Evolutionary conservation across 1,140 invertebrate genomes (phyloP), one percentile per base, ranked within the genome.

Genomic region (Gryon sp.): DNA sequence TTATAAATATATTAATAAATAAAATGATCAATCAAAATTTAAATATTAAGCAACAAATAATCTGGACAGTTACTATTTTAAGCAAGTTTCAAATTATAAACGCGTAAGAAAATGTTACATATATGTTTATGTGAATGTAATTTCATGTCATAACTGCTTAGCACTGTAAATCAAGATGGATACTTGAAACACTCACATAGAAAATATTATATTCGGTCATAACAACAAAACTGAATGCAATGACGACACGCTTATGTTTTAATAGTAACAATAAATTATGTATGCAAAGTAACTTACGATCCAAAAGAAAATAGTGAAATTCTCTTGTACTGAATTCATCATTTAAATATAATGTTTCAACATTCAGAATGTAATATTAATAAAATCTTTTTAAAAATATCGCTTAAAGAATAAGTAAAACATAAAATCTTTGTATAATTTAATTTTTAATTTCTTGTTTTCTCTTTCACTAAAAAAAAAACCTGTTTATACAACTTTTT

Each of bases 231-330:
- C 83, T 80, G 83, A 83, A 83, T 81, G 83, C 83, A 84, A 87
- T 82, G 83, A 78, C 82, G 82, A 83, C 77, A 78, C 69, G 68
- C 82, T 79, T 82, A 85, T 86, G 85, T 83, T 87, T 87, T 87
- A 87, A 86, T 86, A 83, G 84, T 87, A 84, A 85, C 85, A 78
- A 87, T 87, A 87, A 87, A 87, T 86, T 85, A 86, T 80, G 81
- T 80, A 84, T 69, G 76, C 69, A 80, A 78, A 78, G 66, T 81
- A 82, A 81, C 80, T 66, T 76, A 79, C 79, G 74, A 45, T 40
- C 48, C 76, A 72, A 70, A 48, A 57, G 75, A 72, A 76, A 63
- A 80, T 74, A 82, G 81, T 83, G 82, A 83, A 84, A 83, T 79
- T 76, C 77, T 84, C 81, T 75, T 70, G 75, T 66, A 76, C 78